These are phyloP conservation scores for Caenorhabditis sp. DNA, from an alignment of 2,888 invertebrate genomes.

Conservation along the genomic window DNA sequence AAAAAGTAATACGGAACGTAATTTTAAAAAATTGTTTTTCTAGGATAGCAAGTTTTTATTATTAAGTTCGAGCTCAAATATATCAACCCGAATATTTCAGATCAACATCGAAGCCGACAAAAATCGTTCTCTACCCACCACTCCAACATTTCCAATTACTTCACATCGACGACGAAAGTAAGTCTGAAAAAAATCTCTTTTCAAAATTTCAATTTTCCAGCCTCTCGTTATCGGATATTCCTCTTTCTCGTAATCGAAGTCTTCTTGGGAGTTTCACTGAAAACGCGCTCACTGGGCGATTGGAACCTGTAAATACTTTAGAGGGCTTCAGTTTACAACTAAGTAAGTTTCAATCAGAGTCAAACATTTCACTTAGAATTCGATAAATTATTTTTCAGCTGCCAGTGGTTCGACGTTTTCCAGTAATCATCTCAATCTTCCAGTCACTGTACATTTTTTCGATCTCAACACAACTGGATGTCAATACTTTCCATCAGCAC, in stretches of 20 bases:
- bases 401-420: background rate
- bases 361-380: too few species aligned
- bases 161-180: background rate
- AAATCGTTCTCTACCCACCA: background rate
- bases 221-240: background rate
- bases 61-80: background rate
- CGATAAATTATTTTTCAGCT: slow-evolving; percentile 5
- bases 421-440: background rate
- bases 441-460: slow-evolving; percentile 8
- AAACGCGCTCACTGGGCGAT: slow-evolving; percentile 8
- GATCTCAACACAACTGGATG: slow-evolving; percentile 11
- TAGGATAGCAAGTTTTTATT: too few species aligned
- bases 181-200: too few species aligned
- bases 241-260: background rate
- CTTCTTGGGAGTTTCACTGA: slow-evolving; percentile 16
- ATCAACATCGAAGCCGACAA: background rate
- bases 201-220: slow-evolving; percentile 9
- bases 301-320: slow-evolving; percentile 1
- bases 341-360: too few species aligned
- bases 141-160: background rate
- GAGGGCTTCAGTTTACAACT: slow-evolving; percentile 9
- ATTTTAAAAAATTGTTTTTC: too few species aligned
- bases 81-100: background rate
- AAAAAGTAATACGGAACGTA: too few species aligned
- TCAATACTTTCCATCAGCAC: slow-evolving; percentile 4